A percentile compares a stretch with the other conserved stretches of the same genome.
Evolutionary conservation across 2,888 invertebrate species (phyloP).

Genomic region (Cerastoderma edule): DNA sequence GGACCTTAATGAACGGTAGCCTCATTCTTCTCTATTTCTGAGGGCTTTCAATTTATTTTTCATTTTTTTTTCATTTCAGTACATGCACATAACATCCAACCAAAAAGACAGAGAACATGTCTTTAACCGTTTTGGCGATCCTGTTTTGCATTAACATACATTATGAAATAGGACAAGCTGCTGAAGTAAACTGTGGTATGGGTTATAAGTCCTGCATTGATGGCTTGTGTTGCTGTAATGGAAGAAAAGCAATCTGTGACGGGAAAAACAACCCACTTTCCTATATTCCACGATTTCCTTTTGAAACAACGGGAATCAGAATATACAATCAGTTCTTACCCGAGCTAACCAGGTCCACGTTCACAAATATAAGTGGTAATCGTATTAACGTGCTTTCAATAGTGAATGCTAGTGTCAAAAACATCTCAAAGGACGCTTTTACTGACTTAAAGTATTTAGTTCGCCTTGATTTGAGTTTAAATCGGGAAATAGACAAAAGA

Average conservation of each 20-base stretch:
- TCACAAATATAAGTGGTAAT: background rate
- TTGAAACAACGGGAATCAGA: background rate
- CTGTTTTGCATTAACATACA: too few species aligned
- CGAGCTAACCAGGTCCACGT: background rate
- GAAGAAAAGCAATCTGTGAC: background rate
- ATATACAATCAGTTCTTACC: background rate
- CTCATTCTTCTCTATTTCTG: too few species aligned
- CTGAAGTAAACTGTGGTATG: too few species aligned
- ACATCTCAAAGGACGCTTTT: constrained; percentile 9
- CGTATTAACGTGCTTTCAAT: background rate
- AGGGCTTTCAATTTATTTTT: too few species aligned
- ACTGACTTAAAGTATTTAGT: background rate
- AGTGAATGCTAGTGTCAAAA: background rate
- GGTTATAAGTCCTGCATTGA: background rate
- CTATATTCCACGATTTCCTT: constrained; percentile 1
- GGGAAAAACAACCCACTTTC: background rate
- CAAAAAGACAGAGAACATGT: too few species aligned
- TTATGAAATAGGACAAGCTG: too few species aligned
- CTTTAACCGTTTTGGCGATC: too few species aligned
- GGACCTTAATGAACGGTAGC: too few species aligned
- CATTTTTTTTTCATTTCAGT: too few species aligned
- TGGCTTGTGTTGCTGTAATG: background rate
- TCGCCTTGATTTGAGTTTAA: background rate
- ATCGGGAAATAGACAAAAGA: constrained; percentile 3
- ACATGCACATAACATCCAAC: too few species aligned